Evolutionary conservation across 2,797 vertebrate species (phyloP), one percentile per base, ranked within the genome.

Genomic region (Gambusia yucatana): DNA sequence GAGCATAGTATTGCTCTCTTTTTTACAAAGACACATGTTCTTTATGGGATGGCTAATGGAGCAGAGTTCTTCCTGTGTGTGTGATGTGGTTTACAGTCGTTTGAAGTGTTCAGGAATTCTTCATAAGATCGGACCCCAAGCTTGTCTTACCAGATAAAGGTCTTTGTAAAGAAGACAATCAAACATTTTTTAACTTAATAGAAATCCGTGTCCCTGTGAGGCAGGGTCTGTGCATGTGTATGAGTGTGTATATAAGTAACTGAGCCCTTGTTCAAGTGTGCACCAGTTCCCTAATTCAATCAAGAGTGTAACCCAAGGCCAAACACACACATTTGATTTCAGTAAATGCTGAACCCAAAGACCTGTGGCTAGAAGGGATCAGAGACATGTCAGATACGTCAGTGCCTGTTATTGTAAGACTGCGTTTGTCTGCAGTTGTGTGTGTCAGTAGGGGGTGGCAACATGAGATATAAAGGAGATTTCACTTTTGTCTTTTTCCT

Each of bases 11-110:
- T 72, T 78, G 86, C 90, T 94, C 94, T 95, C 90, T 78, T 78
- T 87, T 87, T 94, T 95, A 92, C 92, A 93, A 89, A 93, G 91
- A 92, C 93, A 93, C 91, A 91, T 91, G 92, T 93, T 94, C 91
- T 96, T 96, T 95, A 95, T 94, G 92, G 94, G 92, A 86, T 87
- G 87, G 87, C 92, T 95, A 95, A 95, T 95, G 95, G 94, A 94
- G 87, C 87, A 57, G 90, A 86, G 90, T 78, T 92, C 92, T 94
- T 95, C 93, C 93, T 95, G 93, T 88, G 85, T 88, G 83, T 86
- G 90, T 95, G 89, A 94, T 94, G 93, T 94, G 93, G 93, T 93
- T 92, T 90, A 83, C 89, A 89, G 88, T 92, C 91, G 94, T 94
- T 95, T 96, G 93, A 95, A 95, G 93, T 92, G 89, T 87, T 86